These are phyloP conservation scores for Salvelinus alpinus DNA, from an alignment of 2,113 vertebrate species.

Conservation along the genomic window DNA sequence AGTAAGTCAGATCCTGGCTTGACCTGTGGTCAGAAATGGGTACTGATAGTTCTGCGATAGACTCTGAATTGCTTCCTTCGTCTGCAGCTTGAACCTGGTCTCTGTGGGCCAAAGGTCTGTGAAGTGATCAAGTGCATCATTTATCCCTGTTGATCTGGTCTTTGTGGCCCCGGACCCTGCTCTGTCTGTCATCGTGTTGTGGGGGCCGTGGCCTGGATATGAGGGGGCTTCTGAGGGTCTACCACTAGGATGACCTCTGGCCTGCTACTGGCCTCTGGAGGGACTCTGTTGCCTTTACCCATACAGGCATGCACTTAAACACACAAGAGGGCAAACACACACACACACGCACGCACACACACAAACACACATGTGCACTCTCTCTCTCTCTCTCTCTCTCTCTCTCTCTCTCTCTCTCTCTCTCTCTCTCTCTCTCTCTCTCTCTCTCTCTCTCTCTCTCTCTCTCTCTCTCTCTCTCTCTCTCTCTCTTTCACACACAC, in stretches of 20 bases:
- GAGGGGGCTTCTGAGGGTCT: conserved; percentile 41
- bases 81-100: conserved; percentile 60
- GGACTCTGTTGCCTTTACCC: conserved; percentile 28
- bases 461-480: too few relatives aligned
- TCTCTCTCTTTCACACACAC: not conserved
- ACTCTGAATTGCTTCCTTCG: conserved; percentile 26
- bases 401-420: too few relatives aligned
- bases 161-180: conserved; percentile 38
- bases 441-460: too few relatives aligned
- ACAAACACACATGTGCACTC: not conserved
- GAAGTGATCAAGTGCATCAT: conserved; percentile 63
- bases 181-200: conserved; percentile 19
- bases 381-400: too few relatives aligned
- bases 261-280: conserved; percentile 32
- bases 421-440: too few relatives aligned
- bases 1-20: conserved; percentile 9
- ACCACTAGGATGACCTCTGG: conserved; percentile 51
- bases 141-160: conserved; percentile 56
- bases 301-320: conserved; percentile 45
- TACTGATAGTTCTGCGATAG: conserved; percentile 26
- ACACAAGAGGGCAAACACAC: conserved; percentile 6
- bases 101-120: conserved; percentile 59
- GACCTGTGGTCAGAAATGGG: conserved; percentile 24
- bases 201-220: conserved; percentile 49
- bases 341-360: not conserved